Evolutionary conservation across 2,888 invertebrate species (phyloP).

Genomic region (Polietes domitor): DNA sequence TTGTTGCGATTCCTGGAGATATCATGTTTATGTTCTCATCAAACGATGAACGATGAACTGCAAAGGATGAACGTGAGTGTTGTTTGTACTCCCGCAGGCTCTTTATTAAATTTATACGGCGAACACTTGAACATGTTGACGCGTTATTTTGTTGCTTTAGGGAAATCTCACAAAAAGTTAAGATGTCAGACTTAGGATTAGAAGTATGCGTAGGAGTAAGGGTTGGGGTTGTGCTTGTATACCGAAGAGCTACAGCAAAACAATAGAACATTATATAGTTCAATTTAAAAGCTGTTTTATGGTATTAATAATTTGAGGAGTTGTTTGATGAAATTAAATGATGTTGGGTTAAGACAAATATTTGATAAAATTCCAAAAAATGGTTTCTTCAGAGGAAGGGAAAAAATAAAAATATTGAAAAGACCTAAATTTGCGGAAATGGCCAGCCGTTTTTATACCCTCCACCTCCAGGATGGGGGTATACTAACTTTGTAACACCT

Average conservation of each 20-base stretch:
- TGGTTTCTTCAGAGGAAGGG: no score
- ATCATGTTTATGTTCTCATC: constrained; percentile 35
- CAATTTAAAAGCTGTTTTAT: background rate
- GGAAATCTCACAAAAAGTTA: constrained; percentile 50
- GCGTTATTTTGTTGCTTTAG: constrained; percentile 65
- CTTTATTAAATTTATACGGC: constrained; percentile 67
- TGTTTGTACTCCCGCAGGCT: constrained; percentile 62
- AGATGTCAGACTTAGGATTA: constrained; percentile 31
- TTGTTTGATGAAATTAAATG: no score
- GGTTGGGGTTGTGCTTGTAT: background rate
- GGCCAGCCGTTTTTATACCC: no score
- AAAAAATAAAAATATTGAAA: no score
- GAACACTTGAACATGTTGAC: constrained; percentile 67
- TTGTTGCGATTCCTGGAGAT: constrained; percentile 41
- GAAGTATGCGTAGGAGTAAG: background rate
- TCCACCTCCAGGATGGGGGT: no score
- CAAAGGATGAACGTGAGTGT: constrained; percentile 17
- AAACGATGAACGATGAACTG: background rate
- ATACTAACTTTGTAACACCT: no score
- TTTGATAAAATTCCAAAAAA: no score
- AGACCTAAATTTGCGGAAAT: no score
- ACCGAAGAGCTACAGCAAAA: background rate
- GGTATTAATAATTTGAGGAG: no score
- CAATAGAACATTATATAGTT: background rate
- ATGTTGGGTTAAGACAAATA: no score